Evolutionary conservation across 1,140 invertebrate genomes (phyloP), one percentile per base, ranked within the genome.

Genomic region (Portunus trituberculatus): DNA sequence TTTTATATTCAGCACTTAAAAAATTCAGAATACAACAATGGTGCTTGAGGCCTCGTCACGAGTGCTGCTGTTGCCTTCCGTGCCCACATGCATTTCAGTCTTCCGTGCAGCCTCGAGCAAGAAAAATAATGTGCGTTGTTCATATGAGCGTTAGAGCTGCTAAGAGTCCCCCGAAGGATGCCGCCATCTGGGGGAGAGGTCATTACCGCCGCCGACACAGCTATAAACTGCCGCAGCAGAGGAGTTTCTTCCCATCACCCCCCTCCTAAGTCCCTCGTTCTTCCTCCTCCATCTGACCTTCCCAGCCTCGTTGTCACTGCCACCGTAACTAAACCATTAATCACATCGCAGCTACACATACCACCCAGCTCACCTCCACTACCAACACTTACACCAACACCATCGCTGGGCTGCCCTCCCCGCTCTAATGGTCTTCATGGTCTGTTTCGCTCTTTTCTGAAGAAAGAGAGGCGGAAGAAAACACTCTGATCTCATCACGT

Each of bases 111-210:
- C 87, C 87, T 46, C 25, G 89, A 32, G 89, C 89, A 52, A 46
- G 52, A 91, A 91, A 91, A 52, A 48, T 91, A 91, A 91, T 91
- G 52, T 91, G 89, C 89, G 89, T 91, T 91, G 89, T 91, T 48
- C 52, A 52, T 14, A 52, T 28, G 28, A 52, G 52, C 45, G 89
- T 52, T 52, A 52, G 46, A 48, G 46, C 45, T 52, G 45, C 89
- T 91, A 91, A 91, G 46, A 12, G 45, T 45, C 89, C 45, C 89
- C 89, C 25, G 46, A 14, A 52, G 89, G 46, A 46, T 4, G 12
- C 89, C 16, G 89, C 39, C 89, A 91, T 91, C 86, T 88, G 31
- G 45, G 86, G 28, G 31, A 39, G 86, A 45, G 45, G 31, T 88
- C 86, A 88, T 88, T 45, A 88, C 31, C 32, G 86, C 14, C 45